Conservation (phyloP, 2,113 vertebrate species). For the Callorhinus ursinus region DNA sequence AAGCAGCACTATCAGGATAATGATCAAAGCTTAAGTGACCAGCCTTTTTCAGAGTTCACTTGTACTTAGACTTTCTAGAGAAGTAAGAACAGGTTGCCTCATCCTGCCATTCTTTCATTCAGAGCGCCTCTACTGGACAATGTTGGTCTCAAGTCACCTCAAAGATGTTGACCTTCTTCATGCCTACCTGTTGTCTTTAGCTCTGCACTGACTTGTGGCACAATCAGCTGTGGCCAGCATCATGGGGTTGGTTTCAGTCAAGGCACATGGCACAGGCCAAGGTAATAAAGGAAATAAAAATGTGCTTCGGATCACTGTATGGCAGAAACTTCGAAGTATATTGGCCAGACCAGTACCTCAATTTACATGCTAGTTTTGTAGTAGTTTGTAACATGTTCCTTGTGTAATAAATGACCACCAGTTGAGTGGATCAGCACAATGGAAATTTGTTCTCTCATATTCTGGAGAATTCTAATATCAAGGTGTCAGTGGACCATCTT, state of each 20-base stretch:
- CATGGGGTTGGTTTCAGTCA: not conserved
- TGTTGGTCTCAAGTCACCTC: not conserved
- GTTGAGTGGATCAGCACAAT: too few species aligned
- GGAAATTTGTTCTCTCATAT: not conserved
- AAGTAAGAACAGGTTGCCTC: not conserved
- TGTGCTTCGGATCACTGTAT: not conserved
- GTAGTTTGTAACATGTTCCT: not conserved
- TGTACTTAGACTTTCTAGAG: not conserved
- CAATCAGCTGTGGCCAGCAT: not conserved
- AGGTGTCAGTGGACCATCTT: not conserved
- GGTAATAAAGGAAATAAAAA: not conserved
- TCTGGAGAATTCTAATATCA: not conserved
- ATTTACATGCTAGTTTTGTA: not conserved
- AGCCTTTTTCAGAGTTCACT: not conserved
- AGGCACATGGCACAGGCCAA: not conserved
- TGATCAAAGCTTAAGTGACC: not conserved
- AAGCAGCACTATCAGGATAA: not conserved
- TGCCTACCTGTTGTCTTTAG: not conserved
- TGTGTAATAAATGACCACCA: not conserved
- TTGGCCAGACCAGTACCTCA: not conserved
- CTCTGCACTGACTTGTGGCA: too few species aligned
- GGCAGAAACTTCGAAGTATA: not conserved
- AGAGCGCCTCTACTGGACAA: not conserved
- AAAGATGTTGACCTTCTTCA: not conserved
- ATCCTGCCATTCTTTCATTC: not conserved